These are phyloP conservation scores for Electrona antarctica DNA, from an alignment of 2,113 vertebrate genomes.

Conservation along the genomic window DNA sequence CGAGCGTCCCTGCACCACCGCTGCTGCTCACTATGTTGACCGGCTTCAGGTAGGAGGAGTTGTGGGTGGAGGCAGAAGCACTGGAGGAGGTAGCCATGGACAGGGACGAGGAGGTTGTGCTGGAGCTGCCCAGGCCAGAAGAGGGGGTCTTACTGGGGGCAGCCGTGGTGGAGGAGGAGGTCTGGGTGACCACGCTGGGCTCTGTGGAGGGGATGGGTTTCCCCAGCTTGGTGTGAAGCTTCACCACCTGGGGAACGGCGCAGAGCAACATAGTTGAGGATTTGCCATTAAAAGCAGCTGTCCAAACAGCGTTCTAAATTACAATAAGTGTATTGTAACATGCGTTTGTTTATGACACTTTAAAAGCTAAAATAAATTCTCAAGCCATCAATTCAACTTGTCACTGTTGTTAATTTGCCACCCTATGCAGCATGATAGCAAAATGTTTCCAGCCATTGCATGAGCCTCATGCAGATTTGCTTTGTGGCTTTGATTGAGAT, in stretches of 20 bases:
- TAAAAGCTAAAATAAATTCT: no score
- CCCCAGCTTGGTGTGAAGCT: constrained; percentile 97
- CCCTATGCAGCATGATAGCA: no score
- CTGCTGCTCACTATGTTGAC: constrained; percentile 80
- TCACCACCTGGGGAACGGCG: constrained; percentile 86
- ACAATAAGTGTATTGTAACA: no score
- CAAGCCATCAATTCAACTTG: no score
- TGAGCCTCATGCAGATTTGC: no score
- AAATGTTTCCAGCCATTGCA: no score
- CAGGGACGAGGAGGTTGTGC: constrained; percentile 75
- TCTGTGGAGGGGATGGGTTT: constrained; percentile 98
- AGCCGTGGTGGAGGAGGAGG: constrained; percentile 83
- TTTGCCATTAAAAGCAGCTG: no score
- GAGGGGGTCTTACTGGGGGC: constrained; percentile 84
- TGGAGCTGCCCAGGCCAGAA: constrained; percentile 81
- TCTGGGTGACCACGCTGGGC: constrained; percentile 92
- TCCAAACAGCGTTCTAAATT: no score
- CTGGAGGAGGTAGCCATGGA: constrained; percentile 62
- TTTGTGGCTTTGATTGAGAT: no score
- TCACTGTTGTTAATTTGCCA: no score
- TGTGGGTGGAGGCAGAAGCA: constrained; percentile 73
- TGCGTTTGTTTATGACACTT: no score
- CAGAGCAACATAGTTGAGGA: no score
- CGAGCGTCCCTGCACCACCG: constrained; percentile 70
- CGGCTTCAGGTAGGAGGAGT: constrained; percentile 74